phyloP scores from a whole-genome alignment of 2,888 invertebrate genomes.

The Hypomecis punctinalis region DNA sequence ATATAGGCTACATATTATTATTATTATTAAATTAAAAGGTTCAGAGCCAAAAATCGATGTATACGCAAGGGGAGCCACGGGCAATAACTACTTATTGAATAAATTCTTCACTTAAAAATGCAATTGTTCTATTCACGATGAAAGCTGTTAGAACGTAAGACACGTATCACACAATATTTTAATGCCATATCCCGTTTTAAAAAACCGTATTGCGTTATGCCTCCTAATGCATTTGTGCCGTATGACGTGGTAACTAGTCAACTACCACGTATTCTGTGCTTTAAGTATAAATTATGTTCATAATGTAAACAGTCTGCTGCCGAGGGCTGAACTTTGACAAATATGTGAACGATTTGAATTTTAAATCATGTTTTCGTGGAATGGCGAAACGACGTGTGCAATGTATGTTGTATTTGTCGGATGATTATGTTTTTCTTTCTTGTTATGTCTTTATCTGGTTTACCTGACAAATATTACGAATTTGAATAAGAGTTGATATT shows the following conservation, averaged over 20 bases:
- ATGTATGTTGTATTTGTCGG: not conserved
- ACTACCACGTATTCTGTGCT: constrained; percentile 2
- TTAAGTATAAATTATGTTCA: constrained; percentile 47
- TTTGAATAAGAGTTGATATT: not conserved
- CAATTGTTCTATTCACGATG: too few relatives aligned
- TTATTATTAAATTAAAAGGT: too few relatives aligned
- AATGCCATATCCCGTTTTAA: too few relatives aligned
- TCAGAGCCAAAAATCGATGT: too few relatives aligned
- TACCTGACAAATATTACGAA: not conserved
- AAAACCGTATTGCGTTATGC: not conserved
- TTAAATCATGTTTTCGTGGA: constrained; percentile 22
- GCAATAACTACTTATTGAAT: too few relatives aligned
- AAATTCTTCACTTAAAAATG: too few relatives aligned
- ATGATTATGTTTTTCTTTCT: not conserved
- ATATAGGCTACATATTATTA: too few relatives aligned
- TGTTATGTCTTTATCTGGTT: not conserved
- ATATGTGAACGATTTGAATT: constrained; percentile 23
- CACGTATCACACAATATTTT: too few relatives aligned
- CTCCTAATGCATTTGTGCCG: not conserved
- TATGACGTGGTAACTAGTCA: not conserved
- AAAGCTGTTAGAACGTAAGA: too few relatives aligned
- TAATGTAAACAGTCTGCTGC: constrained; percentile 51
- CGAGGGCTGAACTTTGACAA: constrained; percentile 31
- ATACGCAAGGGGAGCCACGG: too few relatives aligned
- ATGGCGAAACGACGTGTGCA: constrained; percentile 1